A percentile compares a stretch with the other conserved stretches of the same genome.
Evolutionary conservation across 2,888 invertebrate species (phyloP).

Genomic region (Candidula unifasciata): DNA sequence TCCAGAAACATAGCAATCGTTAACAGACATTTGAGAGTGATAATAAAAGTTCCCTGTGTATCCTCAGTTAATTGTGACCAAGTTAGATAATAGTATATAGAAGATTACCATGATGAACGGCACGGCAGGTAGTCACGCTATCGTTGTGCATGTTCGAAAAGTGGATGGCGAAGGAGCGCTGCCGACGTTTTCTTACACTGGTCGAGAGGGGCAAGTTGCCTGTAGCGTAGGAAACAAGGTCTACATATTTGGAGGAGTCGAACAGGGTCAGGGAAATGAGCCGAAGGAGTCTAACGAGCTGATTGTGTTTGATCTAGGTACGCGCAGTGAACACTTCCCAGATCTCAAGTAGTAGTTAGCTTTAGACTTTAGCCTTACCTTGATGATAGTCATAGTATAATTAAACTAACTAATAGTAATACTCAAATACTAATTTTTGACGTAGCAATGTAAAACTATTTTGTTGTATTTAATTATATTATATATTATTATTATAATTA

Average conservation of each 20-base stretch:
- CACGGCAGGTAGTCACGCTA: conserved; percentile 39
- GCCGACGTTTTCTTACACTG: conserved; percentile 52
- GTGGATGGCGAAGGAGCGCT: conserved; percentile 40
- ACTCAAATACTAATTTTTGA: no score
- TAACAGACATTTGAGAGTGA: not conserved
- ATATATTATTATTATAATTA: no score
- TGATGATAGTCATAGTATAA: no score
- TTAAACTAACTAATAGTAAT: no score
- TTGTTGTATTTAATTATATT: no score
- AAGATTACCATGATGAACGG: conserved; percentile 32
- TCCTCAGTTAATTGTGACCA: no score
- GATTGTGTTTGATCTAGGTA: conserved; percentile 70
- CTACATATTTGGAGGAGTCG: conserved; percentile 75
- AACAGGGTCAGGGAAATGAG: conserved; percentile 62
- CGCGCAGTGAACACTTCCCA: not conserved
- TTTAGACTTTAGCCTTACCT: no score
- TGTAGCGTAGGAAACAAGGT: conserved; percentile 65
- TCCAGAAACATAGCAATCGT: not conserved
- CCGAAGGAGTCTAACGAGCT: conserved; percentile 72
- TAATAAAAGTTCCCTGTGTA: no score
- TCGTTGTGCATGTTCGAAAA: conserved; percentile 60
- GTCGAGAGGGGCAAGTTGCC: conserved; percentile 73
- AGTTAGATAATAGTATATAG: no score
- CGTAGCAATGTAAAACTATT: no score
- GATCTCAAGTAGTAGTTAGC: not conserved